These are phyloP conservation scores for Mohoua ochrocephala DNA, from an alignment of 2,113 vertebrate species.

Conservation along the genomic window DNA sequence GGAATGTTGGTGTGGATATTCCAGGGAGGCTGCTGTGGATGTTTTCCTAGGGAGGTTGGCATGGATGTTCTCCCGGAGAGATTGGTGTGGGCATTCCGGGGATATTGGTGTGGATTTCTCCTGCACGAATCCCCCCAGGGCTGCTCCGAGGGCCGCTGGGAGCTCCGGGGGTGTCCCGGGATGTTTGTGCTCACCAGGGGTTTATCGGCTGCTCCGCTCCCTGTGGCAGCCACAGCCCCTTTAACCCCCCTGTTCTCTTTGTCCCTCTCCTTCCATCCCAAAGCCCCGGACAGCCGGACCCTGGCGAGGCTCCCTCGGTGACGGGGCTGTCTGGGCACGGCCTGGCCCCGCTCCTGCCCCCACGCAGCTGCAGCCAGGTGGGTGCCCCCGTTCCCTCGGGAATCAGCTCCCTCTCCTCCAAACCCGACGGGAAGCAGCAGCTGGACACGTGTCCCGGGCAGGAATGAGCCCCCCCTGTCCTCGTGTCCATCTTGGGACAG, in stretches of 20 bases:
- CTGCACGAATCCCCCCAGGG: accelerated
- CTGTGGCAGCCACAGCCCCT: accelerated
- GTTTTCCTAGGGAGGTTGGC: not conserved
- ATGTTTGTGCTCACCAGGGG: not conserved
- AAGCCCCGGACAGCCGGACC: not conserved
- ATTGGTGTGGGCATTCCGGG: not conserved
- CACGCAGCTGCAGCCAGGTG: not conserved
- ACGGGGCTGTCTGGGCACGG: not conserved
- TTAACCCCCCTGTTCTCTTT: not conserved
- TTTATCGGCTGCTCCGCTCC: not conserved
- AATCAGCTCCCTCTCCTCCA: not conserved
- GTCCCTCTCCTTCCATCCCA: not conserved
- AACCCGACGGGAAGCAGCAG: not conserved
- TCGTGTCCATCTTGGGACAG: not conserved
- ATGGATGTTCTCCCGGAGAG: not conserved
- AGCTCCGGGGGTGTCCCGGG: accelerated
- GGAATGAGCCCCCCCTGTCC: not conserved
- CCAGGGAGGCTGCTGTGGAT: not conserved
- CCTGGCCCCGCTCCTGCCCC: not conserved
- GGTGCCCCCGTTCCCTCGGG: accelerated
- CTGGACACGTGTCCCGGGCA: accelerated
- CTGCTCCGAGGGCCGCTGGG: accelerated
- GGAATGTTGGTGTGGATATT: too few relatives aligned
- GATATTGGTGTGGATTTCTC: not conserved
- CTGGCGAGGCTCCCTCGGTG: not conserved